These are phyloP conservation scores for Gasterosteus aculeatus DNA, from an alignment of 2,113 vertebrate species.

Conservation along the genomic window DNA sequence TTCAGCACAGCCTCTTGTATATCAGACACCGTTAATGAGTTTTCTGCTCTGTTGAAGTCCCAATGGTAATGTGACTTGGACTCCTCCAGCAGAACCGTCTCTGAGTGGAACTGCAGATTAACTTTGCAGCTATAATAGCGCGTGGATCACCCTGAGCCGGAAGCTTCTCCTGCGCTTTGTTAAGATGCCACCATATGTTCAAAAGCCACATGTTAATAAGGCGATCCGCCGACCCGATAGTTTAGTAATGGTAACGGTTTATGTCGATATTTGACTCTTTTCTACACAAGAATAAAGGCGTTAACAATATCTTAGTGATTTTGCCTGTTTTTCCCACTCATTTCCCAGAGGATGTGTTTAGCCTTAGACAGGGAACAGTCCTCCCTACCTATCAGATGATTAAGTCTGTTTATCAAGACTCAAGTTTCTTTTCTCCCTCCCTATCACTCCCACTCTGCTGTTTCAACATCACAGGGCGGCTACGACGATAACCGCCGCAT, in stretches of 20 bases:
- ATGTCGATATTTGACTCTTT: not conserved
- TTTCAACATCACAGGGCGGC: conserved; percentile 25
- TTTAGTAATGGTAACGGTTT: not conserved
- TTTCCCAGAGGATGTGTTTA: conserved; percentile 2
- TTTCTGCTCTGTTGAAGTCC: conserved; percentile 14
- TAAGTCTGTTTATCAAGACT: conserved; percentile 40
- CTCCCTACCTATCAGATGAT: conserved; percentile 15
- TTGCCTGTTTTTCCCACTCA: not conserved
- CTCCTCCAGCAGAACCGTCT: conserved; percentile 20
- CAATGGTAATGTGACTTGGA: conserved; percentile 14
- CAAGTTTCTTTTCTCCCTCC: conserved; percentile 49
- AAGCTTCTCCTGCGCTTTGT: conserved; percentile 35
- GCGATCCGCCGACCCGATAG: not conserved
- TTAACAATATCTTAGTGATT: not conserved
- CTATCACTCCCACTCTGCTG: conserved; percentile 52
- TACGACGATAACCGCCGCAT: conserved; percentile 29
- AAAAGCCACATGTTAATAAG: conserved; percentile 21
- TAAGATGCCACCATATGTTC: conserved; percentile 23
- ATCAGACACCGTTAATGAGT: not conserved
- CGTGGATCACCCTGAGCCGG: conserved; percentile 45
- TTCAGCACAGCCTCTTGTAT: not conserved
- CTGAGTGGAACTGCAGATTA: conserved; percentile 45
- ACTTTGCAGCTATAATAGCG: conserved; percentile 42
- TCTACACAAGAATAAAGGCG: not conserved
- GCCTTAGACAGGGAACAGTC: conserved; percentile 1